These are phyloP conservation scores for Theocolax elegans DNA, from an alignment of 1,140 invertebrate species.

Conservation along the genomic window DNA sequence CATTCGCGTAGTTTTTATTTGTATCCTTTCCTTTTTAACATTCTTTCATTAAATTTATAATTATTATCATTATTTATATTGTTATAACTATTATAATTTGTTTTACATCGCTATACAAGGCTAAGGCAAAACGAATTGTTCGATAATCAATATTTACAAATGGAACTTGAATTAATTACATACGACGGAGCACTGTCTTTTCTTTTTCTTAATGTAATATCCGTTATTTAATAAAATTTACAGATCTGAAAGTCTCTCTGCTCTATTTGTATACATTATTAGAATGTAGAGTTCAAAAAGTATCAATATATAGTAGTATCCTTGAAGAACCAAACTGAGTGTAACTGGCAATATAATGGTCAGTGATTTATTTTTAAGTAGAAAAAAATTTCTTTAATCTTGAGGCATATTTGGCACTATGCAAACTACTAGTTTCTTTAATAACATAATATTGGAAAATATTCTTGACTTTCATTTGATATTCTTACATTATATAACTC, in stretches of 20 bases:
- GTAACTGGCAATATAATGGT: conserved; percentile 11
- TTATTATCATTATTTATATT: conserved; percentile 35
- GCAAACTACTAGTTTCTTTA: conserved; percentile 13
- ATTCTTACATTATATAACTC: conserved; percentile 13
- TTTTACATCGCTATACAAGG: conserved; percentile 29
- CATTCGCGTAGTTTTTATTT: conserved; percentile 38
- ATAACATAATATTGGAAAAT: conserved; percentile 29
- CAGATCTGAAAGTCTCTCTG: conserved; percentile 12
- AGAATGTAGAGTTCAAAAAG: conserved; percentile 19
- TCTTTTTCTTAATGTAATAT: conserved; percentile 2
- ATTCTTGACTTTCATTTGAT: conserved; percentile 27
- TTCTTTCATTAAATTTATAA: conserved; percentile 24
- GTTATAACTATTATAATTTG: conserved; percentile 32
- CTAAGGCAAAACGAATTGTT: conserved; percentile 35
- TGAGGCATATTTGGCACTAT: conserved; percentile 39
- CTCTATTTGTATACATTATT: conserved; percentile 24
- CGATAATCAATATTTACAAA: conserved; percentile 37
- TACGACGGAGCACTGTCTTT: conserved; percentile 26
- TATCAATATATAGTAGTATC: conserved; percentile 10
- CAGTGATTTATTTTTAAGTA: conserved; percentile 15
- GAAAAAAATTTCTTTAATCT: conserved; percentile 24
- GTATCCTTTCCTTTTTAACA: conserved; percentile 32
- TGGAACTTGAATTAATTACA: conserved; percentile 31
- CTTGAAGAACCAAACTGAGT: not conserved
- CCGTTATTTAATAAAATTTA: not conserved